Evolutionary conservation across 2,797 vertebrate genomes (phyloP).

Genomic region (Valencia hispanica): DNA sequence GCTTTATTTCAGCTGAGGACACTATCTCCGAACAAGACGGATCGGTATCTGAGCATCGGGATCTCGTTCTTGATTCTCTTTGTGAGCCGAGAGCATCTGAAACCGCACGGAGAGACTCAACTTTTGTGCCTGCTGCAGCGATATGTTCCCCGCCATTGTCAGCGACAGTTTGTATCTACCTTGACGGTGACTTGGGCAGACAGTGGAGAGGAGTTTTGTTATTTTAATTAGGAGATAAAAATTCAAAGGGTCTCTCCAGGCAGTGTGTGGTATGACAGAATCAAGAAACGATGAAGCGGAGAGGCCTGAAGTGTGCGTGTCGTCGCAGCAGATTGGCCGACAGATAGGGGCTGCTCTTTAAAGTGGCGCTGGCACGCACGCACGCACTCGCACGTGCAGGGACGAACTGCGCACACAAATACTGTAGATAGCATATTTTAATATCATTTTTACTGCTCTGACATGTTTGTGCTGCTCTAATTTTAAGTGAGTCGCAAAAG

Average conservation of each 20-base stretch:
- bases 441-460: constrained; percentile 69
- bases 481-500: constrained; percentile 58
- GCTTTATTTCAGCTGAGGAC: constrained; percentile 58
- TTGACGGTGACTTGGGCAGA: constrained; percentile 81
- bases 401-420: constrained; percentile 56
- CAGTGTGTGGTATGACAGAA: constrained; percentile 85
- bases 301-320: constrained; percentile 78
- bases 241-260: constrained; percentile 84
- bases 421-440: constrained; percentile 71
- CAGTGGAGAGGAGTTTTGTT: constrained; percentile 83
- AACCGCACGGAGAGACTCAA: constrained; percentile 63
- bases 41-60: constrained; percentile 60
- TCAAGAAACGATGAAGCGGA: constrained; percentile 82
- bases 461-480: constrained; percentile 70
- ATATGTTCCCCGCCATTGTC: constrained; percentile 73
- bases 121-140: constrained; percentile 67
- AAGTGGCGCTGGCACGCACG: constrained; percentile 64
- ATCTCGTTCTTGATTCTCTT: constrained; percentile 67
- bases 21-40: constrained; percentile 40
- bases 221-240: constrained; percentile 89
- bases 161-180: constrained; percentile 81
- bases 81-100: constrained; percentile 62
- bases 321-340: constrained; percentile 78
- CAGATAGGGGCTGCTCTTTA: constrained; percentile 81
- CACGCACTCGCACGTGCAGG: constrained; percentile 23